Base-by-base conservation (phyloP, 2,113 vertebrate species). In the Calidris pugnax region DNA sequence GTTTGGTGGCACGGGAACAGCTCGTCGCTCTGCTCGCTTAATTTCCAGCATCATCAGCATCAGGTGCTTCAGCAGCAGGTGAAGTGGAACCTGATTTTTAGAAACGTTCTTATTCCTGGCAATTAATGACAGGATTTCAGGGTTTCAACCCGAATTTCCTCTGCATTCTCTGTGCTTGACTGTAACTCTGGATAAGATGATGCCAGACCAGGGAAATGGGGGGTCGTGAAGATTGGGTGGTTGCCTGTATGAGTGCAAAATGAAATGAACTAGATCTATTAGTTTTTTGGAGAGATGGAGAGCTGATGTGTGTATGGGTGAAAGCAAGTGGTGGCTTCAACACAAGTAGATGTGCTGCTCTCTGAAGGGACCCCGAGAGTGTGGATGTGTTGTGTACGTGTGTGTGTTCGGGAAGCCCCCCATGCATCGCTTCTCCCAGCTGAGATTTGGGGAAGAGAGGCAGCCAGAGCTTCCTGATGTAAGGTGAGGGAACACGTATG, bases 311-410 rank as follows among this genome's bases (percentile, higher is more conserved):
- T 24, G 27, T 1, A 0, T 33, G 11, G 6, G 30, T 56, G 60
- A 64, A 71, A 92, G 75, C n/a, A 62, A 82, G 39, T 0, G 0
- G 16, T 80, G 32, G 53, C 33, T 90, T 60, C 43, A 69, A n/a
- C n/a, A 67, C 56, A 56, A 91, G 45, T 32, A 26, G 3, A 0
- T 5, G 9, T 35, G n/a, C 28, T 14, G 12, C 47, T 45, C 48
- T 27, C 43, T 1, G 0, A 10, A 56, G 68, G 80, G 62, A 47
- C 43, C 27, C 43, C 0, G 0, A 35, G 33, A 32, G 43, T 0
- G 3, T 30, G 12, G n/a, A n/a, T 2, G 9, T 45, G 50, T 0
- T 0, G 2, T 26, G 8, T 2, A n/a, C n/a, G 4, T 37, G 21
- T 2, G 1, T 4, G 4, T 8, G 26, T 30, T 45, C 7, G 19